Base-by-base conservation (phyloP, 1,140 invertebrate genomes). In the Choristoneura fumiferana region DNA sequence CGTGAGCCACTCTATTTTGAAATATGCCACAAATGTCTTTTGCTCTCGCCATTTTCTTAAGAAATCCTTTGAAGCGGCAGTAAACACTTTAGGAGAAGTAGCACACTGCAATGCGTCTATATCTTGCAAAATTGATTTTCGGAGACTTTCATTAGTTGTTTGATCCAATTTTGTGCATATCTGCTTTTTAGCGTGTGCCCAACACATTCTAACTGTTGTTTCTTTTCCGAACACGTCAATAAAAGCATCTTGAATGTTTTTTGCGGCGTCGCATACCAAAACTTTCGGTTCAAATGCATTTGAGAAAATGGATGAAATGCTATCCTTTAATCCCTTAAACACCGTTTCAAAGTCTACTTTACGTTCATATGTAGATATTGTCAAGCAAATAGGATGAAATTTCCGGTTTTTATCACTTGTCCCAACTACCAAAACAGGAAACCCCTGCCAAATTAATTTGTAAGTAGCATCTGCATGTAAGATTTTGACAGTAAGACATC, bases 371-470 rank as follows among this genome's bases (percentile, higher is more conserved):
- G 60, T 65, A 60, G 56, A 12, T 14, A 70, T 59, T 36, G 33
- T 36, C 45, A 70, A 54, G 49, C 59, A 57, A 29, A 70, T 29
- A 40, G 57, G 56, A 49, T 68, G 64, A 53, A 73, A 71, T 4
- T 45, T 57, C 57, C 55, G 39, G 12, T 59, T 54, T 43, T 57
- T 63, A 43, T 72, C 69, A 38, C 39, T 69, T n/a, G 43, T 68
- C n/a, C 65, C 70, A 40, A 68, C 40, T n/a, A 67, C 40, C 0
- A 67, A 52, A 0, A 69, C 60, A 5, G 64, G 60, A 54, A 58
- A 73, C 49, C 65, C 65, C 40, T 73, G 70, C 68, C 70, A 76
- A 6, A 71, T 60, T 2, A 71, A 17, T 67, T 69, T 71, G 53
- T 69, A 67, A 0, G 70, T 73, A 4, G 63, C 63, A 63, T 68